Percentiles rank a stretch among this genome's conserved stretches.
Evolutionary conservation across 2,888 invertebrate species (phyloP).

Genomic region (Nymphalis urticae): DNA sequence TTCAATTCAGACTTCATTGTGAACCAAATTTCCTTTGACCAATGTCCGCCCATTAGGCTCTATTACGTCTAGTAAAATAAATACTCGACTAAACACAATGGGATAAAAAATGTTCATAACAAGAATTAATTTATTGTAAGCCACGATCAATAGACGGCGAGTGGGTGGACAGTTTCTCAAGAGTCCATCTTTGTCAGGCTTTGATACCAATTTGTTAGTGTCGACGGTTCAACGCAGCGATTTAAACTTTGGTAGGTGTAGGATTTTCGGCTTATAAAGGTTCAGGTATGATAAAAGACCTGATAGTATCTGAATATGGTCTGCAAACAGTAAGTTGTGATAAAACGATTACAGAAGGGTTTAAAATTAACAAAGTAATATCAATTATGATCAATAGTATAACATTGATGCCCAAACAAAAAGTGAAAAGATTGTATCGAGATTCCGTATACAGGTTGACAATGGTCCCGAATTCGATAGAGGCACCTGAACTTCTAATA

Average conservation of each 20-base stretch:
- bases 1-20: conserved; percentile 42
- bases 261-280: conserved; percentile 40
- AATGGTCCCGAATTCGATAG: conserved; percentile 63
- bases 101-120: conserved; percentile 78
- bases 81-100: conserved; percentile 69
- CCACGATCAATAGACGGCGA: conserved; percentile 75
- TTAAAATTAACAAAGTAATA: background rate
- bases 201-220: conserved; percentile 80
- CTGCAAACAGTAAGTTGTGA: background rate
- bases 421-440: conserved; percentile 63
- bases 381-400: conserved; percentile 7
- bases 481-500: conserved; percentile 77
- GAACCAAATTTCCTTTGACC: conserved; percentile 66
- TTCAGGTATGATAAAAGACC: conserved; percentile 30
- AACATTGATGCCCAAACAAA: conserved; percentile 49
- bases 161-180: conserved; percentile 81
- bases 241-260: conserved; percentile 77
- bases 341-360: background rate
- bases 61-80: conserved; percentile 70
- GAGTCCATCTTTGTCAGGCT: conserved; percentile 81
- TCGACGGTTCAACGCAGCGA: conserved; percentile 75
- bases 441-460: conserved; percentile 67
- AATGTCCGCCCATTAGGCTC: conserved; percentile 73
- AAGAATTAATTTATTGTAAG: conserved; percentile 79
- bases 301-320: conserved; percentile 2